phyloP scores from a whole-genome alignment of 2,113 vertebrate genomes.

The Egretta garzetta region DNA sequence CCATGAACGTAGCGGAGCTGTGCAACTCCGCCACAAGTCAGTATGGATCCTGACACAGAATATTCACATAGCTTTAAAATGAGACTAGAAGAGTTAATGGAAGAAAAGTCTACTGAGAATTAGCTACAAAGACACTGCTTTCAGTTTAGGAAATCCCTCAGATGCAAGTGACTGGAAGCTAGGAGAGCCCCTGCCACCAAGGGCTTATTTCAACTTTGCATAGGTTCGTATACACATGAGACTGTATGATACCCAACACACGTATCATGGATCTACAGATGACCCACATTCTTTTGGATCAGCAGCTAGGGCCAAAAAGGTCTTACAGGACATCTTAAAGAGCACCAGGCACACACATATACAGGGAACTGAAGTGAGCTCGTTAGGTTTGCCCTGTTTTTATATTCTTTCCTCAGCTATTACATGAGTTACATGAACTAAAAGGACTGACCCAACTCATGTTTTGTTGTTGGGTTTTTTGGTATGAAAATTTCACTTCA shows the following conservation, averaged over 20 bases:
- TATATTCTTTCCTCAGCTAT: not conserved
- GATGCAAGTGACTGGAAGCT: not conserved
- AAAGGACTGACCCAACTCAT: not conserved
- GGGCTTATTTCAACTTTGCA: not conserved
- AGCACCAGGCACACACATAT: not conserved
- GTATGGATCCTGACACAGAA: not conserved
- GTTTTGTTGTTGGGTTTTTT: not conserved
- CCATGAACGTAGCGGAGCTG: not conserved
- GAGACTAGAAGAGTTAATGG: not conserved
- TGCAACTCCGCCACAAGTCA: fast-evolving
- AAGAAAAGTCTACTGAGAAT: not conserved
- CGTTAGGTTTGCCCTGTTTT: not conserved
- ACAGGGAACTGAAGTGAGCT: not conserved
- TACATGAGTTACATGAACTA: not conserved
- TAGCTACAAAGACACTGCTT: not conserved
- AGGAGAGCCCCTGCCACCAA: not conserved
- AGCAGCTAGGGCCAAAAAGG: not conserved
- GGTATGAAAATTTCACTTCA: not conserved
- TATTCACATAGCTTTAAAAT: not conserved
- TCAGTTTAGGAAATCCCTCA: not conserved
- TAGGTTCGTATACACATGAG: fast-evolving
- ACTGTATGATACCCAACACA: not conserved
- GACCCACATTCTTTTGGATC: not conserved
- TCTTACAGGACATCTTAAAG: not conserved
- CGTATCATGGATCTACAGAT: not conserved